Percentiles rank a stretch among this genome's conserved stretches.
phyloP scores from a whole-genome alignment of 2,888 invertebrate genomes.

The Pecten maximus region DNA sequence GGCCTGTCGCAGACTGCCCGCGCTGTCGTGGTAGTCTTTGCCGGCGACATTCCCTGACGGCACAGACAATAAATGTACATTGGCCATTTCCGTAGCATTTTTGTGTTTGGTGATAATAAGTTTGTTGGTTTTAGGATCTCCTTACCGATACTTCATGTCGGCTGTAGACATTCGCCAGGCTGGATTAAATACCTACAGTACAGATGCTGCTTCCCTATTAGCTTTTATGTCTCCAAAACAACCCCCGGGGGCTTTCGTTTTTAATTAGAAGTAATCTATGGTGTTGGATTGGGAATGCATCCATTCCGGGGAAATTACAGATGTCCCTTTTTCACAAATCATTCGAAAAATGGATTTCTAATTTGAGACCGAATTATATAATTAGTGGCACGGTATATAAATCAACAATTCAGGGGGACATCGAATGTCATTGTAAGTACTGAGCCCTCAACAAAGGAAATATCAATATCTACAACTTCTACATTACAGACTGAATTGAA shows the following conservation, averaged over 20 bases:
- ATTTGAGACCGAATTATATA: background rate
- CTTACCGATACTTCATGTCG: background rate
- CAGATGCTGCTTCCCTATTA: background rate
- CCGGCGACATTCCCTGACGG: background rate
- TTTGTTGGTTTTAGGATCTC: conserved; percentile 1
- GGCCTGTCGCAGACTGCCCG: background rate
- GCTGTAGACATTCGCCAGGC: background rate
- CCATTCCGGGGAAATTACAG: background rate
- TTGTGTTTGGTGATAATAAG: background rate
- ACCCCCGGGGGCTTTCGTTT: background rate
- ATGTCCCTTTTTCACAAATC: background rate
- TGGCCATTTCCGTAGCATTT: conserved; percentile 2
- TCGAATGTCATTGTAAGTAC: no score
- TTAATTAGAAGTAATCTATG: background rate
- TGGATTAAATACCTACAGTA: background rate
- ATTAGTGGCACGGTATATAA: background rate
- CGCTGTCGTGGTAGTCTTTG: background rate
- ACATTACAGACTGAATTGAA: no score
- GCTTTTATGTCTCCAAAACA: background rate
- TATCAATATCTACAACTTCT: no score
- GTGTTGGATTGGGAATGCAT: background rate
- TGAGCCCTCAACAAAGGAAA: no score
- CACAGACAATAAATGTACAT: background rate
- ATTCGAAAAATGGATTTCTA: conserved; percentile 2
- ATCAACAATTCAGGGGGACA: background rate